Conservation (phyloP, 2,888 invertebrate genomes). For the Brachycybe producta region DNA sequence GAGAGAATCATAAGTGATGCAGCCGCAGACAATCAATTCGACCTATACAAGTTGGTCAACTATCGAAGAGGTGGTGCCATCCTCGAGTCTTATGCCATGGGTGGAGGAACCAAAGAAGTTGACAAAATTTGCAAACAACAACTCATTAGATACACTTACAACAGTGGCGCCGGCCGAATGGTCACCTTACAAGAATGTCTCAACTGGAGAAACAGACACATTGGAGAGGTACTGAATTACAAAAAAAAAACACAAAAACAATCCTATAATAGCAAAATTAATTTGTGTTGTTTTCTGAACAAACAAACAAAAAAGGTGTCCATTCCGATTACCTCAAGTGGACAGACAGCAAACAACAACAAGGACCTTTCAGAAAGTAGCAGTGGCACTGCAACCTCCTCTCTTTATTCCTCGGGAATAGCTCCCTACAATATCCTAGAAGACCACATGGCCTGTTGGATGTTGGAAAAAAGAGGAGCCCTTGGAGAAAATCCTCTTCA, state of each 20-base stretch:
- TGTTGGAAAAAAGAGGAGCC: conserved; percentile 89
- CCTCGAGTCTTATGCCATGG: conserved; percentile 50
- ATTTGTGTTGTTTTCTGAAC: too few species aligned
- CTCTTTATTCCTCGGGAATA: not conserved
- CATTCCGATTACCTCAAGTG: too few species aligned
- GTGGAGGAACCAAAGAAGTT: conserved; percentile 60
- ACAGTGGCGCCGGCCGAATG: conserved; percentile 65
- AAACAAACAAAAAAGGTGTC: too few species aligned
- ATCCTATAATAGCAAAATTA: too few species aligned
- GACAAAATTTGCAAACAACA: conserved; percentile 64
- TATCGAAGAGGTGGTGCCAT: conserved; percentile 62
- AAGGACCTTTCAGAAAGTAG: too few species aligned
- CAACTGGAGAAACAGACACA: conserved; percentile 45
- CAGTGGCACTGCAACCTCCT: not conserved
- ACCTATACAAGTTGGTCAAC: conserved; percentile 70
- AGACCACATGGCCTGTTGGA: conserved; percentile 93
- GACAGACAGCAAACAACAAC: too few species aligned
- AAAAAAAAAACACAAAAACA: not conserved
- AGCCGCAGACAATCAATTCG: conserved; percentile 57
- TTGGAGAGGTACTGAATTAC: conserved; percentile 11
- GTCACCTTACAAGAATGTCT: conserved; percentile 79
- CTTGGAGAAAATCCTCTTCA: conserved; percentile 90
- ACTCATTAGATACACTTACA: conserved; percentile 77
- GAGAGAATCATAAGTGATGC: conserved; percentile 75
- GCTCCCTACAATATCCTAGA: conserved; percentile 27